Evolutionary conservation across 1,140 invertebrate genomes (phyloP), one percentile per base, ranked within the genome.

Genomic region (Anthonomus grandis): DNA sequence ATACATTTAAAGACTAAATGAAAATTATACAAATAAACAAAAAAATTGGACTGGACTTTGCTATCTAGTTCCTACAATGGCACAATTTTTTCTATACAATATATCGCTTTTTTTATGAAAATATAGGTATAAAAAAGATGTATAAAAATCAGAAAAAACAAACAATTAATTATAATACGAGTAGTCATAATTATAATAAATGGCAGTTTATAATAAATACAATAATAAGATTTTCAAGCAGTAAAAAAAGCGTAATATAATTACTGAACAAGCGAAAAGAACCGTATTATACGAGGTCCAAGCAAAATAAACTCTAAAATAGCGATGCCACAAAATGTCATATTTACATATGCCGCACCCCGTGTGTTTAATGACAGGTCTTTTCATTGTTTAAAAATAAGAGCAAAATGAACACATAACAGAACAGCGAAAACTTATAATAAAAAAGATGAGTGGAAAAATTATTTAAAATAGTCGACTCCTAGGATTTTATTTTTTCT

Each of bases 351-450:
- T 12, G 31, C 31, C 31, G 15, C 13, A 10, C 13, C 15, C 8
- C 21, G n/a, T n/a, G n/a, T n/a, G n/a, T n/a, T n/a, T n/a, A n/a
- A n/a, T n/a, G 13, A 18, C n/a, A 5, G 15, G 41, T 48, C 21
- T 12, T 19, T 37, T 18, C 39, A 49, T 22, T 18, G 19, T n/a
- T 17, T 52, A 19, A 41, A 19, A 13, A 49, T 10, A 13, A 34
- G 51, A 39, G 31, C 4, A 49, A 60, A 65, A 65, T 67, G 66
- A 67, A 67, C 66, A 67, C 66, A n/a, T n/a, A 67, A 59, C 31
- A 57, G 57, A 31, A 24, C 17, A 62, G 62, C 65, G 65, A 67
- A 67, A 63, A 67, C 65, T 63, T n/a, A n/a, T n/a, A n/a, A n/a
- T 56, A 57, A 25, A 24, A 41, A 50, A 37, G 21, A 45, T 45